These are phyloP conservation scores for Drosophila ochracea DNA, from an alignment of 2,888 invertebrate genomes.

Conservation along the genomic window DNA sequence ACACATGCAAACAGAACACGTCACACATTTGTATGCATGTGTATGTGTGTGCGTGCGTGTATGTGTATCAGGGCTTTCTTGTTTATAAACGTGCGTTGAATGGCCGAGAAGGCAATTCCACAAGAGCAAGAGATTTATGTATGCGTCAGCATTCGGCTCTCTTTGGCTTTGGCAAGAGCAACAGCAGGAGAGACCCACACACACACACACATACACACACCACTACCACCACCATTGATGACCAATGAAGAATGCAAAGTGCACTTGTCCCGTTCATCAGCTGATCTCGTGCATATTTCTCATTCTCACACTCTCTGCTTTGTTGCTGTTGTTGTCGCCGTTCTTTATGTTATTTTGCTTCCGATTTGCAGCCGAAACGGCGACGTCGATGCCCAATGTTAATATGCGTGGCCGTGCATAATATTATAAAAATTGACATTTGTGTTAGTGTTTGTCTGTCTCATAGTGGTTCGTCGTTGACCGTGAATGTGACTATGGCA, in stretches of 20 bases:
- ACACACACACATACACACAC: neutral
- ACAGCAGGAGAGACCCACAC: neutral
- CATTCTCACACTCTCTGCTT: slow-evolving; percentile 1
- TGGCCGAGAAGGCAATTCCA: slow-evolving; percentile 11
- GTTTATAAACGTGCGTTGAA: slow-evolving; percentile 44
- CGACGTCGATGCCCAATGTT: slow-evolving; percentile 53
- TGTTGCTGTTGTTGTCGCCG: slow-evolving; percentile 17
- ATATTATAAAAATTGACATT: slow-evolving; percentile 34
- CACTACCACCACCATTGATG: neutral
- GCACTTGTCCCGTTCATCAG: slow-evolving; percentile 37
- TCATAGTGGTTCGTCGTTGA: slow-evolving; percentile 22
- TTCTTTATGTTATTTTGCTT: slow-evolving; percentile 31
- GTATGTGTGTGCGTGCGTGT: too few species aligned
- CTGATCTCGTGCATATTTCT: slow-evolving; percentile 29
- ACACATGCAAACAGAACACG: slow-evolving; percentile 1
- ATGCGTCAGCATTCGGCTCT: slow-evolving; percentile 27
- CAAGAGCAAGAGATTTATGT: slow-evolving; percentile 17
- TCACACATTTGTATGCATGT: neutral
- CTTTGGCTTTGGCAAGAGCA: neutral
- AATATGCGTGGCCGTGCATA: slow-evolving; percentile 53
- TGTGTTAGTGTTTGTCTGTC: slow-evolving; percentile 4
- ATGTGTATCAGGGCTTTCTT: slow-evolving; percentile 5
- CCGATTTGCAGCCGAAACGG: slow-evolving; percentile 33
- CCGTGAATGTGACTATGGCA: slow-evolving; percentile 36
- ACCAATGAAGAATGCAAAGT: slow-evolving; percentile 41